phyloP scores from a whole-genome alignment of 2,888 invertebrate species.

The Druceiella hillmani region DNA sequence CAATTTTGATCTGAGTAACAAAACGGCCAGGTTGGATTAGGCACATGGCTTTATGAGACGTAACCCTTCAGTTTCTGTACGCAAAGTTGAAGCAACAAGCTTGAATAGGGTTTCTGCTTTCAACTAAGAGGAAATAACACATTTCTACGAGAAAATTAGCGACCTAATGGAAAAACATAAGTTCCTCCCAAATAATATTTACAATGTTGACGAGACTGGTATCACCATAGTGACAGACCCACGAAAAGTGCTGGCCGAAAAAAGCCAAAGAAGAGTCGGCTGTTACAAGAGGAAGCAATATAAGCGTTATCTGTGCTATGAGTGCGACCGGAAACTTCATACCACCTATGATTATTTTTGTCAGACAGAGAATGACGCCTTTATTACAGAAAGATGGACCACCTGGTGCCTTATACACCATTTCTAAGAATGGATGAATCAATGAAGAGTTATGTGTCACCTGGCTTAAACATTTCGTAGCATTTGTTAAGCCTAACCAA shows the following conservation, averaged over 20 bases:
- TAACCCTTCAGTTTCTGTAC: too few species aligned
- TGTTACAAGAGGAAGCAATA: slow-evolving; percentile 26
- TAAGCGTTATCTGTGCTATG: too few species aligned
- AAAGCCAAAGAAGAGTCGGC: slow-evolving; percentile 28
- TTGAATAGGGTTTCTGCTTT: too few species aligned
- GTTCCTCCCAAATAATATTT: slow-evolving; percentile 26
- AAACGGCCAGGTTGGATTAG: too few species aligned
- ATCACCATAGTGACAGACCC: slow-evolving; percentile 26
- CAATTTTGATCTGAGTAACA: too few species aligned
- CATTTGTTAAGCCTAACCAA: slow-evolving; percentile 27
- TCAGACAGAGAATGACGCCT: slow-evolving; percentile 25
- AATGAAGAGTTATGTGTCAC: slow-evolving; percentile 25
- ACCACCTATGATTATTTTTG: slow-evolving; percentile 16
- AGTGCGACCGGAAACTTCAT: slow-evolving; percentile 17
- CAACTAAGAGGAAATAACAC: slow-evolving; percentile 35
- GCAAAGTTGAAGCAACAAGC: too few species aligned
- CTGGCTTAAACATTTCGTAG: slow-evolving; percentile 27
- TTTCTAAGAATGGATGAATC: slow-evolving; percentile 29
- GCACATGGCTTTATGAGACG: too few species aligned
- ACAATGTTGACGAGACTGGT: slow-evolving; percentile 26
- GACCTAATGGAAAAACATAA: slow-evolving; percentile 22
- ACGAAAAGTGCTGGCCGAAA: slow-evolving; percentile 28
- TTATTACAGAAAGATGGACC: slow-evolving; percentile 27
- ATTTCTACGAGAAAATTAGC: slow-evolving; percentile 16
- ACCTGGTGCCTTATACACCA: slow-evolving; percentile 25